Conservation (phyloP, 1,140 invertebrate genomes). For the Palaemon carinicauda region DNA sequence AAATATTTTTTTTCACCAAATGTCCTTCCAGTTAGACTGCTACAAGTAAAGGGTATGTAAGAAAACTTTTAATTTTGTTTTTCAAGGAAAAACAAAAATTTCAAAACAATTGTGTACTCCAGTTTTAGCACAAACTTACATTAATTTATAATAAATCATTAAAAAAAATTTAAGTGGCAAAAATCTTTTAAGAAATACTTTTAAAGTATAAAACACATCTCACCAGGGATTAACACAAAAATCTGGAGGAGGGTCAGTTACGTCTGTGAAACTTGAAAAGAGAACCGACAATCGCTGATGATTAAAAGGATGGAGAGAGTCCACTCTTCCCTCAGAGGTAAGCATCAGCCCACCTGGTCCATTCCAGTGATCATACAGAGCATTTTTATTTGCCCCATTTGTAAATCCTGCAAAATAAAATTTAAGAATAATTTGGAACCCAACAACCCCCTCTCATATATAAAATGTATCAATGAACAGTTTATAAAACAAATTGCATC, state of each 20-base stretch:
- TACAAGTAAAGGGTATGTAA: too few species aligned
- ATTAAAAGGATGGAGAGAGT: slow-evolving; percentile 84
- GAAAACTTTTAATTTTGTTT: too few species aligned
- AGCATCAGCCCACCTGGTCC: slow-evolving; percentile 43
- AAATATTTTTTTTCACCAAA: too few species aligned
- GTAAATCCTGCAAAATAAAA: background rate
- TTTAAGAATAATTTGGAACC: too few species aligned
- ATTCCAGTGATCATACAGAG: slow-evolving; percentile 22
- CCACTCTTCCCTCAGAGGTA: slow-evolving; percentile 65
- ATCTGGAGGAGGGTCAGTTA: slow-evolving; percentile 78
- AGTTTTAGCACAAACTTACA: too few species aligned
- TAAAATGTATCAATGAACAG: too few species aligned
- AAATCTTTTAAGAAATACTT: background rate
- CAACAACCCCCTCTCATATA: too few species aligned
- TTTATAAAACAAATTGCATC: too few species aligned
- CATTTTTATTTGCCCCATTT: background rate
- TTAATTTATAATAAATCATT: too few species aligned
- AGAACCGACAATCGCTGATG: slow-evolving; percentile 90
- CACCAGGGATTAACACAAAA: slow-evolving; percentile 91
- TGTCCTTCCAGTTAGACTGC: too few species aligned
- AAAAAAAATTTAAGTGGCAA: slow-evolving; percentile 20
- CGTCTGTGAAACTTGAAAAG: slow-evolving; percentile 88
- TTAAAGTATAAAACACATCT: slow-evolving; percentile 61
- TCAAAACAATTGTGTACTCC: too few species aligned
- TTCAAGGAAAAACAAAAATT: too few species aligned